These are phyloP conservation scores for Eupithecia abbreviata DNA, from an alignment of 2,888 invertebrate species.

Conservation along the genomic window DNA sequence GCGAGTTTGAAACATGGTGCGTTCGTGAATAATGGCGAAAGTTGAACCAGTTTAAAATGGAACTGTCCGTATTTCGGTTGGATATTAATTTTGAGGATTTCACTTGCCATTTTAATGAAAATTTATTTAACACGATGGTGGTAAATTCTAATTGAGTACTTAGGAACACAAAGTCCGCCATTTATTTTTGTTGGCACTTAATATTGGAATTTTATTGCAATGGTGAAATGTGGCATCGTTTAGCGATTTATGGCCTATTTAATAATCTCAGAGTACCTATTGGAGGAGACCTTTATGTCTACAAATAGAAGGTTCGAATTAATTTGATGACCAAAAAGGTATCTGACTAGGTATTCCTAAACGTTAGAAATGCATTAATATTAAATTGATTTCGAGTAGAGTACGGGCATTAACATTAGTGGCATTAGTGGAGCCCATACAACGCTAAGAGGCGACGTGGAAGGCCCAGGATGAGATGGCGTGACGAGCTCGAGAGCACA, in stretches of 20 bases:
- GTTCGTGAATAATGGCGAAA: constrained; percentile 70
- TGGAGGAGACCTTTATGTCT: neutral
- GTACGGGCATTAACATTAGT: no score
- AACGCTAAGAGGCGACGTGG: no score
- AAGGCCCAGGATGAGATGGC: no score
- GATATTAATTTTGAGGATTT: constrained; percentile 70
- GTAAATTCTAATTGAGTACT: constrained; percentile 17
- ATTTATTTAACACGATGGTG: constrained; percentile 47
- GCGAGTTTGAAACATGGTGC: constrained; percentile 63
- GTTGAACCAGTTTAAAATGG: constrained; percentile 76
- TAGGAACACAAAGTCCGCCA: constrained; percentile 10
- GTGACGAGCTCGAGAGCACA: no score
- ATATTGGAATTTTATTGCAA: neutral
- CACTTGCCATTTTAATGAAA: constrained; percentile 54
- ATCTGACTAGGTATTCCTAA: no score
- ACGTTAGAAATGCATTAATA: no score
- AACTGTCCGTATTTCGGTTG: constrained; percentile 65
- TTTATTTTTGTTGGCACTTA: neutral
- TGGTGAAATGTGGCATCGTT: neutral
- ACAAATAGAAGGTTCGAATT: neutral
- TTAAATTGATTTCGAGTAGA: no score
- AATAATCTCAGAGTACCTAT: neutral
- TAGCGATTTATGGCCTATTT: neutral
- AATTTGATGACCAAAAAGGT: neutral
- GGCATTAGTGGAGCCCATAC: no score